A percentile compares a stretch with the other conserved stretches of the same genome.
Evolutionary conservation across 2,797 vertebrate species (phyloP).

Genomic region (Gadopsis bispinosus): DNA sequence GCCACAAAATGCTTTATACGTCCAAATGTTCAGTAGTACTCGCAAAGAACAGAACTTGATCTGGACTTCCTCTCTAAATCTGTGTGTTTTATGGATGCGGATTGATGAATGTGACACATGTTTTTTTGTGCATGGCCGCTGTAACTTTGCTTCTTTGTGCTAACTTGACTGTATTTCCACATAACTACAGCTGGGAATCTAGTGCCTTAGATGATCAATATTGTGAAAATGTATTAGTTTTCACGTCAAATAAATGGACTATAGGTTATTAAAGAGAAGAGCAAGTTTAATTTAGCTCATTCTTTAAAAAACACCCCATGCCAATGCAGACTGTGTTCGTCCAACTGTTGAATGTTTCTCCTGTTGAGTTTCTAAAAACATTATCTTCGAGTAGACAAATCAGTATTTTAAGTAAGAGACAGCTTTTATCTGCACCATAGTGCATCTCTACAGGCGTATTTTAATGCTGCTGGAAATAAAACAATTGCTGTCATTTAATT

Average conservation of each 20-base stretch:
- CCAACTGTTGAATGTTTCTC: background rate
- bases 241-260: constrained; percentile 17
- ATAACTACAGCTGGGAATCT: background rate
- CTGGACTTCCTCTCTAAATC: background rate
- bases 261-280: constrained; percentile 34
- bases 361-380: constrained; percentile 9
- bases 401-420: background rate
- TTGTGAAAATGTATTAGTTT: constrained; percentile 13
- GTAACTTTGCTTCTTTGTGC: constrained; percentile 7
- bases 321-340: constrained; percentile 12
- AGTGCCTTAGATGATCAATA: background rate
- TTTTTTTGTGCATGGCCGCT: constrained; percentile 1
- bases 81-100: background rate
- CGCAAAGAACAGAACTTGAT: background rate
- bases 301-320: background rate
- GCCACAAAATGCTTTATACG: background rate
- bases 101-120: constrained; percentile 1
- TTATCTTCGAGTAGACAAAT: background rate
- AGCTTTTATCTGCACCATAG: background rate
- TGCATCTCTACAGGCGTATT: background rate
- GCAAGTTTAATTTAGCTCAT: constrained; percentile 8
- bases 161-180: constrained; percentile 23
- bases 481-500: background rate
- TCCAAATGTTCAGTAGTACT: background rate
- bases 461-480: background rate